Conservation (phyloP, 2,888 invertebrate genomes). For the Fissipunctia ypsillon region DNA sequence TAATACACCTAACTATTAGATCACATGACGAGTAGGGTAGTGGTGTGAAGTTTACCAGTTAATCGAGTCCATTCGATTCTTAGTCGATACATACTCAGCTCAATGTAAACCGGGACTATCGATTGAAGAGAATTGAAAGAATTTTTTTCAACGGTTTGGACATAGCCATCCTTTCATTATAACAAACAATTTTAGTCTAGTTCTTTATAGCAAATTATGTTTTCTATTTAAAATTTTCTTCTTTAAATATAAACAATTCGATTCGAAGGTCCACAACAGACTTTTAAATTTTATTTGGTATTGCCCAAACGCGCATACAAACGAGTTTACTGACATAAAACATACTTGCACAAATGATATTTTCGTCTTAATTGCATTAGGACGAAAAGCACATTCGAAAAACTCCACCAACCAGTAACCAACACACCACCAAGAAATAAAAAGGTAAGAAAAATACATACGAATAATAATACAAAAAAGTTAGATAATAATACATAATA, state of each 20-base stretch:
- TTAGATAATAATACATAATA: slow-evolving; percentile 47
- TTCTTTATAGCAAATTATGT: background rate
- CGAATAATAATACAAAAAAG: slow-evolving; percentile 25
- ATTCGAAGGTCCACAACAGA: too few relatives aligned
- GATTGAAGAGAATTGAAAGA: background rate
- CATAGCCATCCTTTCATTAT: background rate
- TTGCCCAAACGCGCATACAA: background rate
- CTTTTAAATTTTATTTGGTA: background rate
- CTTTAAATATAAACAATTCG: background rate
- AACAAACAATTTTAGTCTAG: background rate
- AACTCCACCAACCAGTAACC: slow-evolving; percentile 9
- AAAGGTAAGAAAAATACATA: background rate
- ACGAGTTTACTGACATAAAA: background rate
- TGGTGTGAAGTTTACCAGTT: slow-evolving; percentile 33
- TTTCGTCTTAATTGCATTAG: background rate
- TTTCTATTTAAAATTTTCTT: too few relatives aligned
- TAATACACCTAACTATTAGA: slow-evolving; percentile 50
- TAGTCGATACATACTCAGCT: background rate
- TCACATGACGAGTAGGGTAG: slow-evolving; percentile 34
- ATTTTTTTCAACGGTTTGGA: background rate
- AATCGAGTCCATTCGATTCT: slow-evolving; percentile 8
- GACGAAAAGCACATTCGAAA: background rate
- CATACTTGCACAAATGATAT: background rate
- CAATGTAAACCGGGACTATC: background rate
- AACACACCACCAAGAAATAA: slow-evolving; percentile 21